Conservation (phyloP, 2,888 invertebrate species). For the Leucophenga maculata region DNA sequence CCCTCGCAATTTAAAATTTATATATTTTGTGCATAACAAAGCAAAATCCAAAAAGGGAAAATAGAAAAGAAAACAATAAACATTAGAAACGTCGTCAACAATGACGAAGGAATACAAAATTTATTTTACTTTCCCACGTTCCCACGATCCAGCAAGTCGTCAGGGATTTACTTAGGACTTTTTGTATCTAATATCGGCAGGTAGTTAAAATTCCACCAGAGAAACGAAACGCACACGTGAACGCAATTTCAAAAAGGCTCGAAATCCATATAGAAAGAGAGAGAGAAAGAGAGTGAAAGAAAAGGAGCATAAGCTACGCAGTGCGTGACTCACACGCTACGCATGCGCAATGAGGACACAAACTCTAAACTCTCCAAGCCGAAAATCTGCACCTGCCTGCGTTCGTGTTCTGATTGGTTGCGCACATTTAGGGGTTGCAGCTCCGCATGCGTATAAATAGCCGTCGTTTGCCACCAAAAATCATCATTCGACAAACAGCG, state of each 20-base stretch:
- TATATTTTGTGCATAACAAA: slow-evolving; percentile 43
- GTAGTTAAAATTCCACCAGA: slow-evolving; percentile 35
- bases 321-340: slow-evolving; percentile 38
- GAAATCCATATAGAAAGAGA: slow-evolving; percentile 43
- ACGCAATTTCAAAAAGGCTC: slow-evolving; percentile 31
- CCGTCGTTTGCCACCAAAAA: slow-evolving; percentile 22
- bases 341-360: slow-evolving; percentile 32
- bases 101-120: slow-evolving; percentile 26
- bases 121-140: slow-evolving; percentile 62
- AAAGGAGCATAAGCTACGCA: slow-evolving; percentile 40
- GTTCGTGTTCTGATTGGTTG: slow-evolving; percentile 56
- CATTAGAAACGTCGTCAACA: slow-evolving; percentile 33
- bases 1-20: slow-evolving; percentile 22
- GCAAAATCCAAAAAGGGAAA: slow-evolving; percentile 1
- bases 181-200: slow-evolving; percentile 27
- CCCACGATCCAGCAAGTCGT: slow-evolving; percentile 25
- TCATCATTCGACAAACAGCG: slow-evolving; percentile 52
- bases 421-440: slow-evolving; percentile 45
- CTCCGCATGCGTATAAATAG: slow-evolving; percentile 54
- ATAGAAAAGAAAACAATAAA: slow-evolving; percentile 41
- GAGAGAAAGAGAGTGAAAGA: slow-evolving; percentile 32
- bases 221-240: slow-evolving; percentile 48
- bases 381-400: slow-evolving; percentile 58
- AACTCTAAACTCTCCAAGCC: neutral
- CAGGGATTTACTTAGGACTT: slow-evolving; percentile 41